These are phyloP conservation scores for Mesocentrotus franciscanus DNA, from an alignment of 53 echinoderm and acorn worm species.

Conservation along the genomic window DNA sequence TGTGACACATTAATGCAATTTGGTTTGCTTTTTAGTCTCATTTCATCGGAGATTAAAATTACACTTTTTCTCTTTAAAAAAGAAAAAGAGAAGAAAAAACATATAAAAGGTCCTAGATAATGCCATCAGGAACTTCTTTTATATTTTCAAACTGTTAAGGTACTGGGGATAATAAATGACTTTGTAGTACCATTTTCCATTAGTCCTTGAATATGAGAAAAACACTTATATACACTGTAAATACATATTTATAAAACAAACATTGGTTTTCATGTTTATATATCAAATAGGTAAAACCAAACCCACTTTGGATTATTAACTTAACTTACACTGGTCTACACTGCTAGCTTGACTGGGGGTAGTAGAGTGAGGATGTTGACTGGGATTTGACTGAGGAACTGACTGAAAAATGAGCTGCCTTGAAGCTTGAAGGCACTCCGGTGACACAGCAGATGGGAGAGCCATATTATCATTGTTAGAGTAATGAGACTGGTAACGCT, in stretches of 20 bases:
- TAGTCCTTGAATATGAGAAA: not conserved
- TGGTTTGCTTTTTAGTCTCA: too few relatives aligned
- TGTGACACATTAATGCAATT: too few relatives aligned
- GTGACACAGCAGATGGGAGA: not conserved
- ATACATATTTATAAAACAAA: not conserved
- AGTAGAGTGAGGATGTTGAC: not conserved
- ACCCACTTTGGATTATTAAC: not conserved
- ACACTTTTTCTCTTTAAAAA: too few relatives aligned
- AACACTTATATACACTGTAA: not conserved
- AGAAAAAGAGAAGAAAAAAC: not conserved
- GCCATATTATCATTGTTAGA: constrained; percentile 45
- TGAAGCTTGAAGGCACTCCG: not conserved
- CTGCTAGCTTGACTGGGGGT: not conserved
- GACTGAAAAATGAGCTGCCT: not conserved
- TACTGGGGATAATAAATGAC: not conserved
- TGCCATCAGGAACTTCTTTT: not conserved
- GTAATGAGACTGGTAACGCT: constrained; percentile 31
- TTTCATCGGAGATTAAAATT: too few relatives aligned
- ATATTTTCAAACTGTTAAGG: not conserved
- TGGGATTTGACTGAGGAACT: not conserved
- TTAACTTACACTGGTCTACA: constrained; percentile 8
- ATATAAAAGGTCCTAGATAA: not conserved
- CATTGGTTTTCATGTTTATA: not conserved
- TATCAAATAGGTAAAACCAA: not conserved
- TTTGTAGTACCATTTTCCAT: not conserved